Base-by-base conservation (phyloP, 2,888 invertebrate species). In the Spisula solida region DNA sequence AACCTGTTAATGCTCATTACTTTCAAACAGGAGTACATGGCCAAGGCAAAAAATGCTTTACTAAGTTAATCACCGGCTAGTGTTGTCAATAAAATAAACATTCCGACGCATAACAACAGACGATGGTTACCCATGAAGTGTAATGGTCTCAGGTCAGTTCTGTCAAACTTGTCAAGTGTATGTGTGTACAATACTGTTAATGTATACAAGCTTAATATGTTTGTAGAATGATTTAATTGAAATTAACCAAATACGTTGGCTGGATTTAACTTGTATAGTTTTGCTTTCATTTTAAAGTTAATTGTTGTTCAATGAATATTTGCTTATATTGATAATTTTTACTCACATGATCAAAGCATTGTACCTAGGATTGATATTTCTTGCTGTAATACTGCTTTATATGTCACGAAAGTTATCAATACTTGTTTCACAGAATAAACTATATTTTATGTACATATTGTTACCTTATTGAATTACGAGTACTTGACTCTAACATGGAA, bases 371-470 rank as follows among this genome's bases (percentile, higher is more conserved):
- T 25, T 0, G n/a, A 25, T 25, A 12, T 66, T 25, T 66, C 25
- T 25, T 66, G 60, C 60, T 66, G 60, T 66, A 66, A n/a, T 66
- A 25, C 10, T n/a, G 60, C 60, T 66, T 66, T 25, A 25, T 10
- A 66, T 25, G n/a, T 66, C 25, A 66, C 0, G 20, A 20, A 25
- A 25, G 10, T 66, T 66, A 66, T 66, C 25, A 66, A 66, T 66
- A 25, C 25, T 66, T 66, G 60, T 66, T 66, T n/a, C 60, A 66
- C 60, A 66, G 60, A 66, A 25, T 66, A 66, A 66, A 51, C 12
- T 66, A 66, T 66, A 66, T 66, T 66, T 66, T 66, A 66, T 66
- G 60, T 66, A 66, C 5, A 66, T 25, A 25, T n/a, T 25, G 60
- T 66, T 60, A n/a, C 60, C 5, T 66, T 66, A n/a, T 41, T 41